Evolutionary conservation across 2,888 invertebrate genomes (phyloP).

Genomic region (Lacanobia oleracea): DNA sequence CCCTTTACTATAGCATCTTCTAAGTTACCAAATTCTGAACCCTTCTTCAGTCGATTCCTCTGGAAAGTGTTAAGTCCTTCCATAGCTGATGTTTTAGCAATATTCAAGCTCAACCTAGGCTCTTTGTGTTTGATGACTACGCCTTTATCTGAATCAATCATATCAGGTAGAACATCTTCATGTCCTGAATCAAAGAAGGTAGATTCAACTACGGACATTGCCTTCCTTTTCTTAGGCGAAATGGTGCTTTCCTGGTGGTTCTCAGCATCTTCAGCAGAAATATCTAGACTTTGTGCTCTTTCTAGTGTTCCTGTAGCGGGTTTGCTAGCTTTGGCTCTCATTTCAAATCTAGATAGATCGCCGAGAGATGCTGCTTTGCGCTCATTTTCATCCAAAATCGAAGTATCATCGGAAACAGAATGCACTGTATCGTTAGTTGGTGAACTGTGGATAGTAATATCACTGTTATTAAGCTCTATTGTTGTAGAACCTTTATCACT

Average conservation of each 20-base stretch:
- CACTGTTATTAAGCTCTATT: constrained; percentile 93
- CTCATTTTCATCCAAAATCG: constrained; percentile 91
- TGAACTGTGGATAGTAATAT: constrained; percentile 94
- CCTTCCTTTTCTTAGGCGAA: constrained; percentile 92
- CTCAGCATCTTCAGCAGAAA: constrained; percentile 90
- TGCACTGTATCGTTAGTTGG: constrained; percentile 89
- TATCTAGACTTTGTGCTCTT: constrained; percentile 95
- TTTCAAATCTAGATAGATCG: constrained; percentile 93
- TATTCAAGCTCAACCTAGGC: constrained; percentile 89
- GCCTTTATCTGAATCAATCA: constrained; percentile 83
- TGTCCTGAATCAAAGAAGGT: constrained; percentile 84
- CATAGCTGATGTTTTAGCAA: constrained; percentile 89
- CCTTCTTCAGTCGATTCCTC: constrained; percentile 93
- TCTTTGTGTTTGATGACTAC: constrained; percentile 88
- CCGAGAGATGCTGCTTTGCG: constrained; percentile 95
- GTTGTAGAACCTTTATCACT: constrained; percentile 91
- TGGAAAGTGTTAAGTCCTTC: constrained; percentile 93
- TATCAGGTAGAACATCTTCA: constrained; percentile 85
- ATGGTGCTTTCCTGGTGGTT: constrained; percentile 83
- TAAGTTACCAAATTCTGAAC: constrained; percentile 94
- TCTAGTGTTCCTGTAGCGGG: constrained; percentile 92
- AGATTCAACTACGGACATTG: constrained; percentile 89
- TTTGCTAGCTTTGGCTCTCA: constrained; percentile 84
- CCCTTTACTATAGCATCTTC: constrained; percentile 93
- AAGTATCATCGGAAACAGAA: constrained; percentile 86